These are phyloP conservation scores for Sebastes trivittatus DNA, from an alignment of 2,797 vertebrate species.

Conservation along the genomic window DNA sequence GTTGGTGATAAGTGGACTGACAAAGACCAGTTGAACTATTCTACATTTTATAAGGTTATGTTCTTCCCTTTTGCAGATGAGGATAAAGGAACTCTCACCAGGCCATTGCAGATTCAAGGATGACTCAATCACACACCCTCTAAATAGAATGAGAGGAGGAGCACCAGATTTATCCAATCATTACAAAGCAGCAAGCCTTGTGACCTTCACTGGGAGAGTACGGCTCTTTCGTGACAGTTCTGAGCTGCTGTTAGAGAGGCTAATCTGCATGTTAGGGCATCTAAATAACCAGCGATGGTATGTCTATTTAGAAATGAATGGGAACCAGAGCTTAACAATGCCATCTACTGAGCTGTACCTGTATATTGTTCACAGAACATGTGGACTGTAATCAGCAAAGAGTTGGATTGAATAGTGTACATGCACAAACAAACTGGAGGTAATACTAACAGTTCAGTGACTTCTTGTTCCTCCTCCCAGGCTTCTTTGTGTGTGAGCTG, in stretches of 20 bases:
- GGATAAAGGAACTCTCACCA: slow-evolving; percentile 15
- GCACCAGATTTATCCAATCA: slow-evolving; percentile 54
- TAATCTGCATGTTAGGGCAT: not conserved
- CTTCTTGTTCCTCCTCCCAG: slow-evolving; percentile 99
- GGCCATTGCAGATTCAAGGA: slow-evolving; percentile 39
- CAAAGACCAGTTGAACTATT: not conserved
- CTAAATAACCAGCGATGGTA: not conserved
- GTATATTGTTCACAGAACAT: not conserved
- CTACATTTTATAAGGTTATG: too few relatives aligned
- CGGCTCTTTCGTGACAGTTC: not conserved
- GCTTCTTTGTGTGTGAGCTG: slow-evolving; percentile 98
- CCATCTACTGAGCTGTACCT: not conserved
- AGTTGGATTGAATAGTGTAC: not conserved
- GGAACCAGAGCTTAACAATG: not conserved
- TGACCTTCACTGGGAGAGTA: slow-evolving; percentile 47
- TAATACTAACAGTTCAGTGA: slow-evolving; percentile 95
- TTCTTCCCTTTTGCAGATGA: not conserved
- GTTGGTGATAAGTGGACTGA: not conserved
- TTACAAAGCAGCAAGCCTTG: slow-evolving; percentile 39
- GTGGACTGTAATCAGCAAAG: not conserved
- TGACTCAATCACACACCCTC: slow-evolving; percentile 62
- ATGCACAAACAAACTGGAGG: not conserved
- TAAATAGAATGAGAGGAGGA: slow-evolving; percentile 67
- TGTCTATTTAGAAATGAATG: not conserved
- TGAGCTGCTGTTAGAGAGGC: not conserved